Conservation (phyloP, 2,888 invertebrate genomes). For the Camptogramma bilineatum region DNA sequence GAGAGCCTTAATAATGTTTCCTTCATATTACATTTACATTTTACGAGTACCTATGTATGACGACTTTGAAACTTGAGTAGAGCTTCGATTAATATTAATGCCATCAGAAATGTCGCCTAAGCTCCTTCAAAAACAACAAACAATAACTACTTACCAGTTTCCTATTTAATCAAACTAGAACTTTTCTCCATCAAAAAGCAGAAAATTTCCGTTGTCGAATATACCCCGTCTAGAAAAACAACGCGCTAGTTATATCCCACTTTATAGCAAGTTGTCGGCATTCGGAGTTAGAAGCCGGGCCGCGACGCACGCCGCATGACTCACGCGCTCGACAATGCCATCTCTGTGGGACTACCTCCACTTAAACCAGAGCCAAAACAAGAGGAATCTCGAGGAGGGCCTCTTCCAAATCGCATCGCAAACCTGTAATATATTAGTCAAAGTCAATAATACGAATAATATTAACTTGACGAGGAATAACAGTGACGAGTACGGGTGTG, state of each 20-base stretch:
- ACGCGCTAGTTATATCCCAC: conserved; percentile 69
- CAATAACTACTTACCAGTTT: too few species aligned
- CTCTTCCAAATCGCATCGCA: conserved; percentile 92
- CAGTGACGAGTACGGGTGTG: conserved; percentile 86
- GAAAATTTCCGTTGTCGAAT: conserved; percentile 14
- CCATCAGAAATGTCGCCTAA: too few species aligned
- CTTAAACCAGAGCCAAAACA: conserved; percentile 81
- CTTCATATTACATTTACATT: too few species aligned
- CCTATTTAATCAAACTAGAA: too few species aligned
- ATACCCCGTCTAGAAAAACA: conserved; percentile 48
- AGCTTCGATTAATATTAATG: too few species aligned
- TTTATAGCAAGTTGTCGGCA: conserved; percentile 15
- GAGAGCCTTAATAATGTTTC: too few species aligned
- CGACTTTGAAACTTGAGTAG: too few species aligned
- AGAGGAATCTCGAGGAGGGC: conserved; percentile 90
- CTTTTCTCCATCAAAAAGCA: background rate
- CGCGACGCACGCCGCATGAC: conserved; percentile 40
- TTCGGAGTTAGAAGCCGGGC: conserved; percentile 52
- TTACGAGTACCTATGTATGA: too few species aligned
- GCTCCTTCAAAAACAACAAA: too few species aligned
- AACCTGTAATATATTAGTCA: conserved; percentile 91
- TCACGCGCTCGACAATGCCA: conserved; percentile 78
- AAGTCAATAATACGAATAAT: conserved; percentile 91
- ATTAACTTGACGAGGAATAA: conserved; percentile 88
- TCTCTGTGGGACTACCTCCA: conserved; percentile 87